Evolutionary conservation across 2,888 invertebrate species (phyloP).

Genomic region (Mimumesa dahlbomi): DNA sequence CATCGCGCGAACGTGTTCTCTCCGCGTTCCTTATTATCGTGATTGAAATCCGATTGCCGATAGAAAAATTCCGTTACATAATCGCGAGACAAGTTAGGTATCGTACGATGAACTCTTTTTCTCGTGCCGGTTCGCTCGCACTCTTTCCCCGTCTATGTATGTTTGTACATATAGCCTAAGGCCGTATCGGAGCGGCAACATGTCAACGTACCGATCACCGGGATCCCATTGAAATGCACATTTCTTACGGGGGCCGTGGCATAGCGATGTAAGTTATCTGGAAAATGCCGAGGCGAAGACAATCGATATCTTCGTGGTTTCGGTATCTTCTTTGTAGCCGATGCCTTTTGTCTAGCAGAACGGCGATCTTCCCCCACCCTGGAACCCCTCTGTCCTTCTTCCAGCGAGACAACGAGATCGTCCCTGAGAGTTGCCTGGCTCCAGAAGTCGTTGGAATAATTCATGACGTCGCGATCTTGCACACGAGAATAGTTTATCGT

Average conservation of each 20-base stretch:
- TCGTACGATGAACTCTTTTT: constrained; percentile 6
- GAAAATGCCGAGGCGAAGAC: constrained; percentile 40
- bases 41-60: background rate
- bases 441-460: constrained; percentile 69
- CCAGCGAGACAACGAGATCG: constrained; percentile 60
- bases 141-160: background rate
- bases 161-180: no score
- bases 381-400: constrained; percentile 14
- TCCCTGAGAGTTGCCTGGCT: constrained; percentile 57
- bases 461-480: constrained; percentile 71
- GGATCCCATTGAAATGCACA: constrained; percentile 26
- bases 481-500: constrained; percentile 64
- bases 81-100: constrained; percentile 5
- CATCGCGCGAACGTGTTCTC: no score
- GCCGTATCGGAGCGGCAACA: no score
- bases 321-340: constrained; percentile 42
- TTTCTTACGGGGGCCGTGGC: constrained; percentile 20
- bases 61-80: background rate
- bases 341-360: constrained; percentile 45
- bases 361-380: constrained; percentile 28
- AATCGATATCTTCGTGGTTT: constrained; percentile 42
- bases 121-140: background rate
- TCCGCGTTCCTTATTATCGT: background rate
- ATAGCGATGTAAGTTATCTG: constrained; percentile 31
- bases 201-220: constrained; percentile 20